Percentiles rank a stretch among this genome's conserved stretches.
Evolutionary conservation across 2,113 vertebrate genomes (phyloP).

Genomic region (Ahaetulla prasina): DNA sequence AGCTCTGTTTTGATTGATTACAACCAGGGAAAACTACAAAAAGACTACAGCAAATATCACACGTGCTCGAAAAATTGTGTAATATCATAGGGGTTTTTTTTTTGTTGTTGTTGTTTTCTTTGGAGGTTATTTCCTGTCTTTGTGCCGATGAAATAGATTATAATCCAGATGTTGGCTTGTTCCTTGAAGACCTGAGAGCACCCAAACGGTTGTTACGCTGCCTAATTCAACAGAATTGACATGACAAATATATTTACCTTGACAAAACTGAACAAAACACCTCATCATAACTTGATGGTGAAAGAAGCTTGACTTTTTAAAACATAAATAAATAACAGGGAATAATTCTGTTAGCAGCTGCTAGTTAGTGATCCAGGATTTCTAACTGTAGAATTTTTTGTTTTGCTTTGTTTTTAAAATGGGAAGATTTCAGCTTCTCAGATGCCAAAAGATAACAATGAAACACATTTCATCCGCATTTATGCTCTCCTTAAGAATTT

Average conservation of each 20-base stretch:
- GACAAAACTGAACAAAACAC: not conserved
- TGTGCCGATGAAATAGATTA: not conserved
- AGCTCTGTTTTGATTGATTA: not conserved
- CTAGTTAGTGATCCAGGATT: not conserved
- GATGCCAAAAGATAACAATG: not conserved
- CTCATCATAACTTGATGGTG: not conserved
- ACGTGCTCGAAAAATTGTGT: not conserved
- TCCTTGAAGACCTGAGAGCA: not conserved
- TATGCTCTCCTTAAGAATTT: not conserved
- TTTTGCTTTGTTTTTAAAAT: not conserved
- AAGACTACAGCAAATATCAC: not conserved
- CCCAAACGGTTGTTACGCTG: not conserved
- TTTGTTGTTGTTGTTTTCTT: not conserved
- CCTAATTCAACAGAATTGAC: not conserved
- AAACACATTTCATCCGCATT: not conserved
- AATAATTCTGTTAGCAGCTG: not conserved
- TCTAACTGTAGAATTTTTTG: too few species aligned
- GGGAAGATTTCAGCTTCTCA: not conserved
- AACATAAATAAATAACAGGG: not conserved
- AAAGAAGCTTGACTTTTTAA: not conserved
- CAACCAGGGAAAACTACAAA: not conserved
- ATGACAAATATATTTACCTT: not conserved
- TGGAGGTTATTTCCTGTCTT: not conserved
- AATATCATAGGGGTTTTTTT: not conserved
- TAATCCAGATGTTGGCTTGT: not conserved